phyloP scores from a whole-genome alignment of 1,140 invertebrate genomes.

The Mycetomoellerius zeteki region DNA sequence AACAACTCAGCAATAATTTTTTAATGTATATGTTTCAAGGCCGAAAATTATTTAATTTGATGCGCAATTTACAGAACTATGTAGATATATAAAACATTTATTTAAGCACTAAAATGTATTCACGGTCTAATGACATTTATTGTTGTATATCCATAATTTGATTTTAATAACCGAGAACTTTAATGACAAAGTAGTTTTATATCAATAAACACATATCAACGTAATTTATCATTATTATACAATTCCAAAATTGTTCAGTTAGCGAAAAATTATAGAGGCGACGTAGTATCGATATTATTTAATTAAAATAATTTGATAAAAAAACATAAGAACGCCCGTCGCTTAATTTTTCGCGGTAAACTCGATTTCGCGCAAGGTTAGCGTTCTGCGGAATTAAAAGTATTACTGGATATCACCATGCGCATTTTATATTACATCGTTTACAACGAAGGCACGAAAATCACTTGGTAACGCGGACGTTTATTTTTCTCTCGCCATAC shows the following conservation, averaged over 20 bases:
- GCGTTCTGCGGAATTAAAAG: neutral
- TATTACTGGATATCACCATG: neutral
- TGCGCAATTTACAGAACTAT: too few relatives aligned
- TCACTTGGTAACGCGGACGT: slow-evolving; percentile 30
- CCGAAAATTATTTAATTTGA: too few relatives aligned
- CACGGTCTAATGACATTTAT: too few relatives aligned
- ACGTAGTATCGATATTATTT: neutral
- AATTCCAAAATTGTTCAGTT: neutral
- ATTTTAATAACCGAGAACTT: neutral
- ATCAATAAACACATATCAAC: neutral
- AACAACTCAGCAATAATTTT: neutral
- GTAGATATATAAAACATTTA: too few relatives aligned
- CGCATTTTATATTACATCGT: slow-evolving; percentile 4
- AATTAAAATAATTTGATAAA: neutral
- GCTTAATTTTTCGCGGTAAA: neutral
- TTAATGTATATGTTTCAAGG: neutral
- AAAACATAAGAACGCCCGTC: neutral
- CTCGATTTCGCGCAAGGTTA: neutral
- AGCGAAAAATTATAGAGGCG: neutral
- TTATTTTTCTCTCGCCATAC: slow-evolving; percentile 58
- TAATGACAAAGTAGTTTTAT: neutral
- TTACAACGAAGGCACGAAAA: slow-evolving; percentile 26
- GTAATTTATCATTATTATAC: neutral
- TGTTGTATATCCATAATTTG: neutral
- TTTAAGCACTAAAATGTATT: too few relatives aligned